Evolutionary conservation across 2,888 invertebrate species (phyloP), one percentile per base, ranked within the genome.

Genomic region (Caenorhabditis afra): DNA sequence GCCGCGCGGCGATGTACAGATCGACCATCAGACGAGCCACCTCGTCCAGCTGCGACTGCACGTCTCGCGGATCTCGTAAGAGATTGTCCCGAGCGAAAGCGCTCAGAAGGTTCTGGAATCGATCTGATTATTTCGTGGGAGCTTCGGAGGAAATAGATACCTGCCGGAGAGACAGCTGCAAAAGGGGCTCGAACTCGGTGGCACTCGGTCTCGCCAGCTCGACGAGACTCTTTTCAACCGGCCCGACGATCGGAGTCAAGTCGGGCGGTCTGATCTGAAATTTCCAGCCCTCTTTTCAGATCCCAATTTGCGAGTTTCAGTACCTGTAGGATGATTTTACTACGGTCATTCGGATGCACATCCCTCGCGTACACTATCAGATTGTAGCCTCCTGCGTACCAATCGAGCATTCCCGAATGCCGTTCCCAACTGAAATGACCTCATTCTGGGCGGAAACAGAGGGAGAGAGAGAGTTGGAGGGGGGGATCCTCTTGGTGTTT

Each of bases 371-470:
- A 78, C 7, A 83, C 78, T 18, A 86, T 75, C 49, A 86, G 50
- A 45, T 85, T 85, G 39, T 59, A 75, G 11, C 67, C 50, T 45
- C 83, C 83, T 1, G 81, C 81, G 55, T 83, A 84, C 79, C 80
- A 82, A 62, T 86, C 85, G 65, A 85, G 55, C 81, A 84, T 84
- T 53, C 86, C 86, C 29, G 81, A 57, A 55, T 84, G 82, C 47
- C 86, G 64, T 58, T 85, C 84, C 86, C 86, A 86, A 62, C 83
- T 85, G 67, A 58, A 84, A 45, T 58, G 45, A 16, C 35, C 16
- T 16, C 47, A 61, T 49, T 65, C 45, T 49, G 53, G 29, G 45
- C 35, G 57, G 39, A 50, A 35, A 57, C 57, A 7, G 7, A 7
- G 29, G 7, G 29, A 29, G 29, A 29, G 29, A 29, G 29, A n/a